A percentile compares a stretch with the other conserved stretches of the same genome.
phyloP scores from a whole-genome alignment of 1,140 invertebrate genomes.

The Whitmania pigra region DNA sequence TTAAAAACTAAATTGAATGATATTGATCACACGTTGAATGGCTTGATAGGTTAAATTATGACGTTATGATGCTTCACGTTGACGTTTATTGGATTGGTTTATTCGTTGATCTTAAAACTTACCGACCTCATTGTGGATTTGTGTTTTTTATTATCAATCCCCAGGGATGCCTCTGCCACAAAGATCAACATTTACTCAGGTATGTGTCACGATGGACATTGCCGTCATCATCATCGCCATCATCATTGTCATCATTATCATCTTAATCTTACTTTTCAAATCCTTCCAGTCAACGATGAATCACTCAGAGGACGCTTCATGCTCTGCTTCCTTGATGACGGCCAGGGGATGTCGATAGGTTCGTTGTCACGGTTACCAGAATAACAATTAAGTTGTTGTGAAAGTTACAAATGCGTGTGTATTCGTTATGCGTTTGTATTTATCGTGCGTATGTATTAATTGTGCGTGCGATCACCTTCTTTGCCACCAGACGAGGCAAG shows the following conservation, averaged over 20 bases:
- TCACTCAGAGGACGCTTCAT: constrained; percentile 37
- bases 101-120: too few species aligned
- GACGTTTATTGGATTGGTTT: too few species aligned
- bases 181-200: constrained; percentile 41
- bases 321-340: constrained; percentile 42
- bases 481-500: constrained; percentile 35
- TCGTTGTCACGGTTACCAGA: constrained; percentile 18
- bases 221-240: not conserved
- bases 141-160: constrained; percentile 25
- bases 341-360: constrained; percentile 42
- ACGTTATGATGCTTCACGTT: too few species aligned
- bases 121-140: too few species aligned
- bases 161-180: constrained; percentile 40
- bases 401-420: too few species aligned
- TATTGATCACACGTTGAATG: too few species aligned
- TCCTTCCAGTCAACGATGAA: constrained; percentile 30
- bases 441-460: too few species aligned
- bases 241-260: not conserved
- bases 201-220: constrained; percentile 23
- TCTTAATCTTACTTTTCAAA: not conserved
- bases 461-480: too few species aligned
- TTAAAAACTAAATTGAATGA: too few species aligned
- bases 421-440: too few species aligned
- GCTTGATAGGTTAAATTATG: too few species aligned
- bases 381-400: too few species aligned